Percentiles rank a stretch among this genome's conserved stretches.
Evolutionary conservation across 2,888 invertebrate species (phyloP).

Genomic region (Coelinius sp.): DNA sequence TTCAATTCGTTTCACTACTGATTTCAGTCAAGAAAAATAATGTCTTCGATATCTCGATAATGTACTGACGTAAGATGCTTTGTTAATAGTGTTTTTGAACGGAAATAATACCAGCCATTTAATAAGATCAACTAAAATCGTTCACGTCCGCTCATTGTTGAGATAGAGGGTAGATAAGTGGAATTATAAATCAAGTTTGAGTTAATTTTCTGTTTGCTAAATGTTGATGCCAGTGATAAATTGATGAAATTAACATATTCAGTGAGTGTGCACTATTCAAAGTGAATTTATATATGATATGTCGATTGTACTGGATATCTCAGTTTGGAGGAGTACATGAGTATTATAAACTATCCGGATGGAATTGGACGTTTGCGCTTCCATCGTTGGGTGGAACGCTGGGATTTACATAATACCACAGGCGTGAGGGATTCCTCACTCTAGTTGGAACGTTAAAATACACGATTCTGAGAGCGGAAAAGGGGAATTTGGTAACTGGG

Average conservation of each 20-base stretch:
- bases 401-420: slow-evolving; percentile 23
- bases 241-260: background rate
- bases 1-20: too few species aligned
- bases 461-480: background rate
- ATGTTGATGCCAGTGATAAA: background rate
- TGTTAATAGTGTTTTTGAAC: background rate
- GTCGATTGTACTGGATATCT: background rate
- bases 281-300: background rate
- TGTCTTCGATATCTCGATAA: background rate
- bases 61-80: background rate
- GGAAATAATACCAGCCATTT: background rate
- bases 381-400: background rate
- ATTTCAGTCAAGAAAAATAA: too few species aligned
- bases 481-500: slow-evolving; percentile 8
- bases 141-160: background rate
- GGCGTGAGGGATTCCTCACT: slow-evolving; percentile 15
- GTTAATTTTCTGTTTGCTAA: background rate
- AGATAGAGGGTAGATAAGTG: background rate
- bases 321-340: background rate
- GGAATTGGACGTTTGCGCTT: slow-evolving; percentile 18
- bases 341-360: background rate
- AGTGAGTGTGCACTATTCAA: background rate
- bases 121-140: background rate
- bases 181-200: background rate
- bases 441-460: slow-evolving; percentile 19